Conservation (phyloP, 1,140 invertebrate genomes). For the Marisa cornuarietis region DNA sequence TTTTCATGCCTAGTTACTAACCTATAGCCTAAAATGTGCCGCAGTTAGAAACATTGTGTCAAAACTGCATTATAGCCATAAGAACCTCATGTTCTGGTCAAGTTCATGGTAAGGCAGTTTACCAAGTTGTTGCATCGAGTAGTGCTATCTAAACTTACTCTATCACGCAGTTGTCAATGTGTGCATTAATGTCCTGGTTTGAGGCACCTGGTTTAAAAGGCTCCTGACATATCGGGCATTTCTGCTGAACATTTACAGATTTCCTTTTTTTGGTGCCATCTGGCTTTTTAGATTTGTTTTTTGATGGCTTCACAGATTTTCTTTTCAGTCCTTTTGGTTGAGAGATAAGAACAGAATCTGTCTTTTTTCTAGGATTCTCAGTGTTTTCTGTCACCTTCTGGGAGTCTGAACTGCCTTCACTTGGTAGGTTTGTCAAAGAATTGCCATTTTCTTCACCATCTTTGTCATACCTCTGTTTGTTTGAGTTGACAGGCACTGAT, state of each 20-base stretch:
- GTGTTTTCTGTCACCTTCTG: neutral
- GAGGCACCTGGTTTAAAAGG: slow-evolving; percentile 41
- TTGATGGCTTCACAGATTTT: slow-evolving; percentile 8
- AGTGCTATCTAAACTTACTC: slow-evolving; percentile 28
- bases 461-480: neutral
- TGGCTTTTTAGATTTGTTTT: slow-evolving; percentile 34
- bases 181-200: slow-evolving; percentile 55
- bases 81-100: too few species aligned
- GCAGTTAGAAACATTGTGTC: too few species aligned
- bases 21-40: too few species aligned
- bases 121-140: too few species aligned
- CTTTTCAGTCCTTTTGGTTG: slow-evolving; percentile 27
- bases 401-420: neutral
- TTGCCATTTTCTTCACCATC: neutral
- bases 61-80: too few species aligned
- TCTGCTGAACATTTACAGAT: slow-evolving; percentile 28
- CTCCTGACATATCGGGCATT: slow-evolving; percentile 53
- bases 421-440: neutral
- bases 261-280: slow-evolving; percentile 40
- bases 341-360: neutral
- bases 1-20: too few species aligned
- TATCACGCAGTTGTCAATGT: slow-evolving; percentile 60
- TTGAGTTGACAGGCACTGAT: slow-evolving; percentile 1
- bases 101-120: too few species aligned
- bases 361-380: neutral